These are phyloP conservation scores for Ernsta delagoae DNA, from an alignment of 2,888 invertebrate species.

Conservation along the genomic window DNA sequence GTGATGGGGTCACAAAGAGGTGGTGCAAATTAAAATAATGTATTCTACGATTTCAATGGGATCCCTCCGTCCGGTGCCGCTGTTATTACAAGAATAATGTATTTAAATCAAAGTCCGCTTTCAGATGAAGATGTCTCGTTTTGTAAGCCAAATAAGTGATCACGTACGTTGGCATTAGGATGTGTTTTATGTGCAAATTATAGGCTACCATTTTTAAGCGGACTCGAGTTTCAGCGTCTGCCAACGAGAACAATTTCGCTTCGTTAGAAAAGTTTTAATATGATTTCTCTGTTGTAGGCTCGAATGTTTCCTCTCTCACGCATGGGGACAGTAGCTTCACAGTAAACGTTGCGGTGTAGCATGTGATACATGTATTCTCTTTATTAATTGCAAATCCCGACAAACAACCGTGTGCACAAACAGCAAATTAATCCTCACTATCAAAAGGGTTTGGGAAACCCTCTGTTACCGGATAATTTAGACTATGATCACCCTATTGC, in stretches of 20 bases:
- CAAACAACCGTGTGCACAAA: conserved; percentile 65
- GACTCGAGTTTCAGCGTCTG: conserved; percentile 60
- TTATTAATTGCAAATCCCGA: conserved; percentile 71
- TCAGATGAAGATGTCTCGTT: conserved; percentile 80
- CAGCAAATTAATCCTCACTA: conserved; percentile 75
- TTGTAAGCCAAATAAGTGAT: conserved; percentile 79
- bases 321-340: conserved; percentile 1
- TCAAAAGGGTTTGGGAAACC: conserved; percentile 76
- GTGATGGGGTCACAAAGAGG: conserved; percentile 83
- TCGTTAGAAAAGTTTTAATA: conserved; percentile 77
- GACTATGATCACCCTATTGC: conserved; percentile 79
- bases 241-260: conserved; percentile 67
- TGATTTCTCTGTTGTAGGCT: conserved; percentile 27
- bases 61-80: conserved; percentile 78
- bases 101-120: conserved; percentile 83
- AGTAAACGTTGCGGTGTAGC: conserved; percentile 1
- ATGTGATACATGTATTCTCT: conserved; percentile 38
- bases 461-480: conserved; percentile 77
- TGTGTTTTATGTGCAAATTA: conserved; percentile 85
- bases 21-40: conserved; percentile 84
- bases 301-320: conserved; percentile 7
- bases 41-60: conserved; percentile 83
- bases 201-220: conserved; percentile 81
- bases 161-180: conserved; percentile 82
- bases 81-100: conserved; percentile 84